Base-by-base conservation (phyloP, 2,113 vertebrate species). In the Dipodomys spectabilis region DNA sequence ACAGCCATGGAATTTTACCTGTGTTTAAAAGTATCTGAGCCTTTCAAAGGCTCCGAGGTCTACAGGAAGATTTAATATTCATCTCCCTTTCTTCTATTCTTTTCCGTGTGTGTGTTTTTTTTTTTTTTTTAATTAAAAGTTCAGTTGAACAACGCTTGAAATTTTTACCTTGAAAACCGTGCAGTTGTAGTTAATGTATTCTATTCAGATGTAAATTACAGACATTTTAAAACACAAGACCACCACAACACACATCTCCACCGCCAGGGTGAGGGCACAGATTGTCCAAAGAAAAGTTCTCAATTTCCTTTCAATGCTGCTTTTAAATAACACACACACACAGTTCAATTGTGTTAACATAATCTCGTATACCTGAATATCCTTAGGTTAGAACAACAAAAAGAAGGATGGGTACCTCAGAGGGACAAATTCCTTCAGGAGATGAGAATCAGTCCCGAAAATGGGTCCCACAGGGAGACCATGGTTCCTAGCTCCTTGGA, bases 1-100 rank as follows among this genome's bases (percentile, higher is more conserved):
- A 90, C 94, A 96, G 91, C 89, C 95, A 93, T 96, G 96, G 87
- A 92, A 95, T 95, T 95, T 94, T 97, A 94, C 95, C 96, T 93
- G 95, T 93, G 94, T 78, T 94, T 96, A 96, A 97, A 97, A 94
- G 93, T 95, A 96, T 90, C 93, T 94, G 86, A 44, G 95, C 93
- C 91, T 92, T 95, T 91, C 95, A 87, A 94, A 96, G 93, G 96
- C 73, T 92, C 95, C 95, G 88, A 94, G 87, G 78, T 78, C 82
- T 96, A 74, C 77, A 93, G 91, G 95, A 91, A 95, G 90, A 92
- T 95, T 96, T 96, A 95, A 95, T 95, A 95, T 93, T 91, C 82
- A 82, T 64, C 75, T 92, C 81, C 94, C 75, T 91, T 86, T n/a
- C 88, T 78, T 49, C 53, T 18, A 57, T 90, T 96, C 91, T 93